Base-by-base conservation (phyloP, 2,797 vertebrate genomes). In the Phyllotis vaccarum region DNA sequence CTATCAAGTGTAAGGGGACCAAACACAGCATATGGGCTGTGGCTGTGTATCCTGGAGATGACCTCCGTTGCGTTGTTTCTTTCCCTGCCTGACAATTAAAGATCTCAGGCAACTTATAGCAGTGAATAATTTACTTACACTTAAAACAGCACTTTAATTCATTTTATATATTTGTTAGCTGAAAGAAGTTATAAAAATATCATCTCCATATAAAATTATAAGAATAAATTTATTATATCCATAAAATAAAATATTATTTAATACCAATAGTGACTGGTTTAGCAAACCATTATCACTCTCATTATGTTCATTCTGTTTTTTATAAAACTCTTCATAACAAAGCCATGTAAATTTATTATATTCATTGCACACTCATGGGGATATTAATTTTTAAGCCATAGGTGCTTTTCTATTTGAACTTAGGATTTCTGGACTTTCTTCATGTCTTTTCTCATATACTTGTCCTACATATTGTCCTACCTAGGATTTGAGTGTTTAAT, bases 151-250 rank as follows among this genome's bases (percentile, higher is more conserved):
- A 58, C 13, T 60, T 46, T 76, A 43, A 85, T 82, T 94, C 40
- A 89, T 90, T 89, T 79, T 86, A 66, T 74, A 14, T 88, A 64
- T 85, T 83, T 96, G 24, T 60, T 89, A 27, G 31, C n/a, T 89
- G 85, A 91, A 92, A 19, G 86, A 93, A 92, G 83, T 89, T 58
- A 66, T n/a, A 49, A 92, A 91, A 95, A 49, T n/a, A 49, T 46
- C 16, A n/a, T 72, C n/a, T 19, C 6, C 54, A 17, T 37, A 14
- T 87, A 79, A 87, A 94, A 95, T 92, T 95, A 37, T 49, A 78
- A 82, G 60, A 64, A 62, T 9, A 76, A 86, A 90, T 92, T 70
- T 75, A 40, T 60, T 17, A 52, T 37, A 72, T 78, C 81, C 24
- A 60, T 82, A 62, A 56, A 89, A 1, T 31, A 3, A 86, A n/a